A percentile compares a stretch with the other conserved stretches of the same genome.
These are phyloP conservation scores for Progne subis DNA, from an alignment of 2,113 vertebrate genomes.

Conservation along the genomic window DNA sequence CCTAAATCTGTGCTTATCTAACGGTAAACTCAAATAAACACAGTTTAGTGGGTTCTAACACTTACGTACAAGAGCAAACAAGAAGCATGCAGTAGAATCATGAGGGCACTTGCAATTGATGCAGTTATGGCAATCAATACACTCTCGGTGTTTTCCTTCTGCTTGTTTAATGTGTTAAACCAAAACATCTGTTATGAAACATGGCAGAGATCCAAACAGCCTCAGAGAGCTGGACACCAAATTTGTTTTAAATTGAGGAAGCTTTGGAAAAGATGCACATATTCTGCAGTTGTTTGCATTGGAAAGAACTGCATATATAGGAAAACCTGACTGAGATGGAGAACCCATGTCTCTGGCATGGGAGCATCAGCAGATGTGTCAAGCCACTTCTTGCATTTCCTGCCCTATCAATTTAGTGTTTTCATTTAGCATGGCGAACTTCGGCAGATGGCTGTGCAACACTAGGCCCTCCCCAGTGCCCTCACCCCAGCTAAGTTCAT, in stretches of 20 bases:
- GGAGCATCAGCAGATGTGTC: neutral
- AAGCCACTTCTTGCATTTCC: neutral
- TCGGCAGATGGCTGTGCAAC: neutral
- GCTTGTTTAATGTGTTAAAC: neutral
- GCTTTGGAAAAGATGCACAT: neutral
- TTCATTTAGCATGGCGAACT: neutral
- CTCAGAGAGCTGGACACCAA: neutral
- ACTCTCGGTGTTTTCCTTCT: neutral
- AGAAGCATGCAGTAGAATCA: accelerated
- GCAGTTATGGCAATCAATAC: neutral
- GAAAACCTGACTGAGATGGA: neutral
- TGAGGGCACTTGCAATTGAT: neutral
- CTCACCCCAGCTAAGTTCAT: neutral
- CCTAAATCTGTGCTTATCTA: neutral
- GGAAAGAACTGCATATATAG: neutral
- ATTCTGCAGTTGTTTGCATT: neutral
- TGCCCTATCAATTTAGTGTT: neutral
- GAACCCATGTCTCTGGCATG: accelerated
- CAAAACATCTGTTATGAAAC: neutral
- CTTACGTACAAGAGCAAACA: neutral
- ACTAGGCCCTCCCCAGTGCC: neutral
- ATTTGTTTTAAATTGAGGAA: neutral
- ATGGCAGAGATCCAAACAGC: neutral
- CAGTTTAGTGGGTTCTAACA: neutral
- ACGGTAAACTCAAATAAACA: neutral